Base-by-base conservation (phyloP, 2,797 vertebrate genomes). In the Crypturellus tataupa region DNA sequence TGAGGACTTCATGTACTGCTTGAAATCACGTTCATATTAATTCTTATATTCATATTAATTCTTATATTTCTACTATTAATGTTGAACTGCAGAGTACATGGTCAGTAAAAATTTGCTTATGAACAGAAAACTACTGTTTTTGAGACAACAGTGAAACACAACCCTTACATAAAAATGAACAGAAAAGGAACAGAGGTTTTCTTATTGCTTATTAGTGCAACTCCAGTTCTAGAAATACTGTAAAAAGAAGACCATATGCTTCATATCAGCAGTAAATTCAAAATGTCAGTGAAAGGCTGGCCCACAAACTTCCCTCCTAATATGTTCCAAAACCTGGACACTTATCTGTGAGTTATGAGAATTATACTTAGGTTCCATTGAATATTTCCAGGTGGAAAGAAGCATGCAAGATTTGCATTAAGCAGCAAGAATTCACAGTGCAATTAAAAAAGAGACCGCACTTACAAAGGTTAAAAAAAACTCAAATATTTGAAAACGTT, bases 401-500 rank as follows among this genome's bases (percentile, higher is more conserved):
- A 40, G 53, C n/a, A 53, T 24, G 23, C 39, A 70, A 72, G 46
- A 24, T 46, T 55, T 65, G 19, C 31, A 78, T 7, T 1, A 0
- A 9, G 40, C n/a, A 82, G n/a, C 12, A 93, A 55, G n/a, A 77
- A 92, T 62, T 85, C 65, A 65, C 27, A 85, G 39, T 39, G 56
- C 24, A 90, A 88, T 4, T 44, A 29, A 21, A 37, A 51, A 51
- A 67, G 46, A 84, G 29, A 76, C 6, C 35, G 40, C 16, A 83
- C 51, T 83, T 79, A 60, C 51, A 80, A 76, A 68, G 24, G 37
- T 81, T 79, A 14, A 75, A 33, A 53, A 80, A 72, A 9, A 69
- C 60, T 46, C 46, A 85, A 65, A 21, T 63, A 56, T 60, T 81
- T 91, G 60, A 88, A 84, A 89, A 60, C 35, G 75, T 39, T 39